These are phyloP conservation scores for Macaria liturata DNA, from an alignment of 2,888 invertebrate genomes.

Conservation along the genomic window DNA sequence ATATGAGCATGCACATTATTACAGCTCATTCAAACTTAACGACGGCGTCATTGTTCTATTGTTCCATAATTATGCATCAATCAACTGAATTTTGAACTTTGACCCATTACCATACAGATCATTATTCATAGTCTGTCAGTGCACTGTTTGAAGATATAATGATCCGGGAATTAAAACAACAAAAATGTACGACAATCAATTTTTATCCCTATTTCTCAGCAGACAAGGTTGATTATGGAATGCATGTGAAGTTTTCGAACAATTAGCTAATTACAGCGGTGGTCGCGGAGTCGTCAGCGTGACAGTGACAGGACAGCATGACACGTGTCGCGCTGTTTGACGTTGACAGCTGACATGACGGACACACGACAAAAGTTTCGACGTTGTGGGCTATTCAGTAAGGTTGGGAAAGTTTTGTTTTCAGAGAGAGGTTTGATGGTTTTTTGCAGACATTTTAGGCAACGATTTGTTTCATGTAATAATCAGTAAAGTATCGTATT, in stretches of 20 bases:
- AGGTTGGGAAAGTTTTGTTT: conserved; percentile 24
- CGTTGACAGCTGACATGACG: conserved; percentile 43
- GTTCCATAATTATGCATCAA: conserved; percentile 17
- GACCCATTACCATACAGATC: conserved; percentile 41
- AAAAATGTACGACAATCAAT: not conserved
- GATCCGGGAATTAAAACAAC: conserved; percentile 48
- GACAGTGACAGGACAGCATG: conserved; percentile 43
- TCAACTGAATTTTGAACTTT: conserved; percentile 41
- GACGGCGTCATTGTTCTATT: not conserved
- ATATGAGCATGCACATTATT: too few relatives aligned
- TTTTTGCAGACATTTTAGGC: too few relatives aligned
- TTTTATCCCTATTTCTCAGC: conserved; percentile 18
- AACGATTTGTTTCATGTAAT: too few relatives aligned
- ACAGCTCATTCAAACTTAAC: not conserved
- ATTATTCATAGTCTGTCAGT: conserved; percentile 41
- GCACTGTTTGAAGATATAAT: conserved; percentile 45
- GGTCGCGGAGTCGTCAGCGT: conserved; percentile 30
- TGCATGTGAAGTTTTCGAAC: conserved; percentile 40
- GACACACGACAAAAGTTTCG: conserved; percentile 64
- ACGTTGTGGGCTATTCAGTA: conserved; percentile 56
- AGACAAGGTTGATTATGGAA: conserved; percentile 9
- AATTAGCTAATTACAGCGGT: conserved; percentile 67
- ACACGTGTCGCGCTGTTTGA: conserved; percentile 53
- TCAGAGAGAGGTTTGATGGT: not conserved
- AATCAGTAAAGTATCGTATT: too few relatives aligned